phyloP scores from a whole-genome alignment of 2,888 invertebrate species.

The Deroplatys truncata region DNA sequence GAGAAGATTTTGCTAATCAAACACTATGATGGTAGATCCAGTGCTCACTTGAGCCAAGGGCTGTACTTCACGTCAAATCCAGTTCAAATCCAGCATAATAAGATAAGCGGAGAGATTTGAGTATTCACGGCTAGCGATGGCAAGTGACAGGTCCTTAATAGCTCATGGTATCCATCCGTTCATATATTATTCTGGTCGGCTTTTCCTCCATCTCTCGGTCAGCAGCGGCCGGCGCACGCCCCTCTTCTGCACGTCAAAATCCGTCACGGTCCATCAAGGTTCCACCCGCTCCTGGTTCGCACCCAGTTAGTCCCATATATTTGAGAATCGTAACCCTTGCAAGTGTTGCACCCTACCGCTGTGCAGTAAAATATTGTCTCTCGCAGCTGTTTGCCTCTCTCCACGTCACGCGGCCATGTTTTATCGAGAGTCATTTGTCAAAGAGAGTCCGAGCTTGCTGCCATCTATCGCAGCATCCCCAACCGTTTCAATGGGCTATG shows the following conservation, averaged over 20 bases:
- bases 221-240: no score
- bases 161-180: neutral
- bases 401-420: constrained; percentile 22
- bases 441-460: constrained; percentile 10
- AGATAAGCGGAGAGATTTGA: neutral
- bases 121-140: neutral
- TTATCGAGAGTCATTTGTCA: constrained; percentile 29
- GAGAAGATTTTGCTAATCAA: neutral
- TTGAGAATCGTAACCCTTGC: neutral
- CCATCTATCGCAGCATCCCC: constrained; percentile 16
- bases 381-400: constrained; percentile 24
- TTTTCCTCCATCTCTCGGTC: neutral
- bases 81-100: neutral
- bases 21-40: neutral
- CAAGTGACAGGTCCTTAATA: neutral
- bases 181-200: neutral
- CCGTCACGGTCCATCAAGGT: neutral
- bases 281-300: neutral
- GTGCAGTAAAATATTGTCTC: constrained; percentile 14
- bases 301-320: neutral
- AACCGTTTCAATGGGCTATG: neutral
- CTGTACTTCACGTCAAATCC: neutral
- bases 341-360: neutral
- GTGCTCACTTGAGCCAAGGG: neutral
- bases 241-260: neutral